phyloP scores from a whole-genome alignment of 2,888 invertebrate species.

The Byasa hedistus region DNA sequence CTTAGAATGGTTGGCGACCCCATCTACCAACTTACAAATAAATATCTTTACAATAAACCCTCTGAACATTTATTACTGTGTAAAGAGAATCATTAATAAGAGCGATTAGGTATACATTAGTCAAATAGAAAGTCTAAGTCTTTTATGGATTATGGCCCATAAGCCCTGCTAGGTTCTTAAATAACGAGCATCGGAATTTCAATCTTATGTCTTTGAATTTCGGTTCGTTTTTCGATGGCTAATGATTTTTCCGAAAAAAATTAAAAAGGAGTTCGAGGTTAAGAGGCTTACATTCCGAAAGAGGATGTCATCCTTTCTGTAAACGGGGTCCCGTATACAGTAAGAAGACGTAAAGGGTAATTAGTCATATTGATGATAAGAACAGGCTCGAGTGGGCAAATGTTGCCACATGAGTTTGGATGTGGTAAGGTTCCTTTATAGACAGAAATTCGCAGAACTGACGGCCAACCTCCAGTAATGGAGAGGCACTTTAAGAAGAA shows the following conservation, averaged over 20 bases:
- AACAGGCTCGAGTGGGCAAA: too few species aligned
- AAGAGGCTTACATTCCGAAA: conserved; percentile 18
- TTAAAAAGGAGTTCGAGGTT: conserved; percentile 11
- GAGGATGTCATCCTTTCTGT: conserved; percentile 19
- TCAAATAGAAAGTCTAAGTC: conserved; percentile 23
- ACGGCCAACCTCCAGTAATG: too few species aligned
- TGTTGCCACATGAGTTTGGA: too few species aligned
- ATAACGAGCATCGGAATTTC: not conserved
- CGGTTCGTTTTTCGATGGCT: not conserved
- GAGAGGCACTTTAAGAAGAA: too few species aligned
- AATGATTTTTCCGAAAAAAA: conserved; percentile 10
- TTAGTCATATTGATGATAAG: not conserved
- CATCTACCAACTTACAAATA: too few species aligned
- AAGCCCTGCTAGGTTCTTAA: not conserved
- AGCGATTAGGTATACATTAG: conserved; percentile 5
- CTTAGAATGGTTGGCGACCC: too few species aligned
- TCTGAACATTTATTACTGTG: not conserved
- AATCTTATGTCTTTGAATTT: not conserved
- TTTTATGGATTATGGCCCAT: conserved; percentile 10
- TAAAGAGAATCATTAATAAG: conserved; percentile 8
- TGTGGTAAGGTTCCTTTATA: too few species aligned
- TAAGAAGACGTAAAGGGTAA: conserved; percentile 1
- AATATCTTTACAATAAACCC: not conserved
- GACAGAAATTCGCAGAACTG: too few species aligned
- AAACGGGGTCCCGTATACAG: conserved; percentile 18